Evolutionary conservation across 2,797 vertebrate species (phyloP).

Genomic region (Eulemur rubriventer): DNA sequence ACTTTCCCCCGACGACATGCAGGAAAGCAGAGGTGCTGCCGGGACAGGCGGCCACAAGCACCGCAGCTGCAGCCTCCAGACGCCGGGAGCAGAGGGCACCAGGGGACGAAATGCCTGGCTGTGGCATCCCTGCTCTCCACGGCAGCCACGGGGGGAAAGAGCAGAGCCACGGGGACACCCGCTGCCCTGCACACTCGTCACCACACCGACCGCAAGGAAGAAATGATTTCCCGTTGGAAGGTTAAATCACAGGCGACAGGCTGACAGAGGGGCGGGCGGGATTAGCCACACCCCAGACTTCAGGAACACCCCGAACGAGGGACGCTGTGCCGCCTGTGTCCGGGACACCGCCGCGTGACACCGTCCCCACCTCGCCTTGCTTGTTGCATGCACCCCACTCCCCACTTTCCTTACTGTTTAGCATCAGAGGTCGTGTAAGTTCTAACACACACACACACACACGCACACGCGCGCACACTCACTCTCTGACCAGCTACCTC

Average conservation of each 20-base stretch:
- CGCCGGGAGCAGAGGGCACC: too few species aligned
- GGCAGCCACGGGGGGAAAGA: accelerated
- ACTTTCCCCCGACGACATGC: not conserved
- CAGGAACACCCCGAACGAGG: not conserved
- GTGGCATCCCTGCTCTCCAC: not conserved
- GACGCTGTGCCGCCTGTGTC: too few species aligned
- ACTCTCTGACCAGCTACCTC: not conserved
- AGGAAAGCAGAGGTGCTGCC: not conserved
- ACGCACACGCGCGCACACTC: not conserved
- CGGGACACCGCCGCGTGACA: not conserved
- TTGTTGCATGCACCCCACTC: not conserved
- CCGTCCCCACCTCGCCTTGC: not conserved
- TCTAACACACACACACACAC: too few species aligned
- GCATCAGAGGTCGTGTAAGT: too few species aligned
- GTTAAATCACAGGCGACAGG: not conserved
- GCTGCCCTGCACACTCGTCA: not conserved
- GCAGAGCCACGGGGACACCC: not conserved
- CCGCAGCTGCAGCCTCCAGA: too few species aligned
- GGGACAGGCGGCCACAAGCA: not conserved
- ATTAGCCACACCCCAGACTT: not conserved
- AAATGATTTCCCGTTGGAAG: not conserved
- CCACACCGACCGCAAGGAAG: not conserved
- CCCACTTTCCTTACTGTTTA: too few species aligned
- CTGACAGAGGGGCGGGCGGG: too few species aligned
- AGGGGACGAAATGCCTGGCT: too few species aligned